Base-by-base conservation (phyloP, 2,113 vertebrate species). In the Indri indri region DNA sequence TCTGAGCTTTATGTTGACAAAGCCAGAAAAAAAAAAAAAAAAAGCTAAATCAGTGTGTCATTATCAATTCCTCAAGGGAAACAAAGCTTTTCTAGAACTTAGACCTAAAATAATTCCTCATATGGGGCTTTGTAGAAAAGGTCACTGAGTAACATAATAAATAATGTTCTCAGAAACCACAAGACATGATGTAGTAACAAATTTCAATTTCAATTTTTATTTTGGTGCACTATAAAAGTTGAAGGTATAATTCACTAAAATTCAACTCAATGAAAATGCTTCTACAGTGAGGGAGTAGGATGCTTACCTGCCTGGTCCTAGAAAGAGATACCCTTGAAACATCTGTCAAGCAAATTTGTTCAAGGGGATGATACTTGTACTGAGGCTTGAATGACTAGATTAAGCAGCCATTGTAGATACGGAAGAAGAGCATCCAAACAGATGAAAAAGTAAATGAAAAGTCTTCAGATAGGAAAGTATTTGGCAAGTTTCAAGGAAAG, bases 201-300 rank as follows among this genome's bases (percentile, higher is more conserved):
- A 90, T 93, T 77, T 88, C 88, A 91, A 65, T 42, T 54, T 83
- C 65, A 57, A 54, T 68, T 90, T 88, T 97, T 52, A 70, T 88
- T 81, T 20, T 74, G 32, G 68, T 22, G 94, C 50, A 57, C 47
- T 83, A 57, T 65, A 73, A 85, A 84, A 85, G 34, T 27, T 74
- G 37, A 70, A 20, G 3, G 2, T 47, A 61, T 91, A 95, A 84
- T 50, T 83, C 68, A 70, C n/a, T 73, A 68, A 76, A 83, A 83
- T 63, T 86, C 40, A 73, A n/a, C 47, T 79, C 54, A 94, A 25
- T 42, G 84, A 95, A 81, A 92, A 85, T 17, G 40, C 12, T 79
- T 80, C 12, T 90, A 45, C 6, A 23, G 11, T 6, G n/a, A 20
- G 5, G 27, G 8, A 32, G 37, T 20, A 22, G 23, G 11, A 42